Evolutionary conservation across 2,113 vertebrate species (phyloP), one percentile per base, ranked within the genome.

Genomic region (Murina feae): DNA sequence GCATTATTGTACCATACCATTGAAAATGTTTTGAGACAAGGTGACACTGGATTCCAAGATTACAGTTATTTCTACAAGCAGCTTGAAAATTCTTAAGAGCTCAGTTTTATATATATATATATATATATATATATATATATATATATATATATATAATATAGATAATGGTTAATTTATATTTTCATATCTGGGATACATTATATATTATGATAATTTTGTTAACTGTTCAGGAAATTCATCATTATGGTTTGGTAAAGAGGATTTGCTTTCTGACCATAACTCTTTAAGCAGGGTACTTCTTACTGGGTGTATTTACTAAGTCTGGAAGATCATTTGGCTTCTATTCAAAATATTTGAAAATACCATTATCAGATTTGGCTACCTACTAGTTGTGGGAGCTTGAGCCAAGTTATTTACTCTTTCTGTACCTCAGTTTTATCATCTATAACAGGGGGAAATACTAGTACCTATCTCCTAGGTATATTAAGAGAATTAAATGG

Each of bases 1-100:
- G 91, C 2, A 13, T 71, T 96, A 85, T 80, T 86, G 13, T 93
- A 85, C 10, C 20, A 83, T 91, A 60, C 37, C 13, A 44, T n/a
- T 66, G n/a, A 96, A 95, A 74, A 51, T 94, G 84, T 87, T 93
- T 95, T 76, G 20, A 96, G 78, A 93, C 4, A 63, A 75, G 32
- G 39, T 90, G 55, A 75, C 13, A 53, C 9, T 92, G 32, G 75
- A 53, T 85, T 84, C n/a, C 75, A 90, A 49, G 49, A 71, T 91
- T 94, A 90, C 44, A 84, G 14, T 82, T 91, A 88, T 95, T 89
- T 89, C 55, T 58, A 86, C 49, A 21, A 90, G 18, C 17, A 82
- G 23, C 42, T 68, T 95, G 51, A 74, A 94, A 86, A 89, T 89
- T 90, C 49, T 85, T 49, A 63, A 92, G 49, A 90, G n/a, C 88